phyloP scores from a whole-genome alignment of 2,113 vertebrate genomes.

The Glareola pratincola region DNA sequence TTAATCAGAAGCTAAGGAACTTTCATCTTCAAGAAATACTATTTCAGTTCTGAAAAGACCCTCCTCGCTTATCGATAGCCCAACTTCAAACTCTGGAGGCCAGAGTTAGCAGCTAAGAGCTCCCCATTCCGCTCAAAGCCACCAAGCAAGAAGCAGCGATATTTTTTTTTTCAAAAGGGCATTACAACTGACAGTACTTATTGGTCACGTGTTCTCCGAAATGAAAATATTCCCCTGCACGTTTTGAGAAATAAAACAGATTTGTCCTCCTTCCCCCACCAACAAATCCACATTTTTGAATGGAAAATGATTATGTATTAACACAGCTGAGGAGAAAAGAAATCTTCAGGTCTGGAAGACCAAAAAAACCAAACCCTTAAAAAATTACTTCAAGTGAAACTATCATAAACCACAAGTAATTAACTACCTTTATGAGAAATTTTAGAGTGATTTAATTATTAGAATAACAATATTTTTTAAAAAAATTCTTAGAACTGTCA shows the following conservation, averaged over 20 bases:
- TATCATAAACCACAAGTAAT: not conserved
- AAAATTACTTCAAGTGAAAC: not conserved
- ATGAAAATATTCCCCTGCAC: not conserved
- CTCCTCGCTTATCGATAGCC: not conserved
- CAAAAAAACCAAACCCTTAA: not conserved
- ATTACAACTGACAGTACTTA: not conserved
- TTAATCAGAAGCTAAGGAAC: not conserved
- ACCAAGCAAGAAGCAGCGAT: not conserved
- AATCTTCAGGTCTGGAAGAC: not conserved
- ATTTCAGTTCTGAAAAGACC: not conserved
- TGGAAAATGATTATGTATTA: not conserved
- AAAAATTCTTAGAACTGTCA: not conserved
- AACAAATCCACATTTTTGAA: not conserved
- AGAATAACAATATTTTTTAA: not conserved
- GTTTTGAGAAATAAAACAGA: not conserved
- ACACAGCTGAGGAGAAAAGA: not conserved
- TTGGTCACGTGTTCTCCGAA: accelerated
- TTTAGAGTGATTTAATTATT: not conserved
- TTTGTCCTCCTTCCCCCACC: not conserved
- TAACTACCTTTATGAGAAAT: not conserved
- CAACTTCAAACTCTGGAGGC: not conserved
- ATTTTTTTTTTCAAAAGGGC: not conserved
- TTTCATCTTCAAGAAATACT: not conserved
- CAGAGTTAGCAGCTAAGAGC: not conserved
- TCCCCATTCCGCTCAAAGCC: not conserved